Conservation (phyloP, 2,797 vertebrate genomes). For the Ctenochaetus hawaiiensis region DNA sequence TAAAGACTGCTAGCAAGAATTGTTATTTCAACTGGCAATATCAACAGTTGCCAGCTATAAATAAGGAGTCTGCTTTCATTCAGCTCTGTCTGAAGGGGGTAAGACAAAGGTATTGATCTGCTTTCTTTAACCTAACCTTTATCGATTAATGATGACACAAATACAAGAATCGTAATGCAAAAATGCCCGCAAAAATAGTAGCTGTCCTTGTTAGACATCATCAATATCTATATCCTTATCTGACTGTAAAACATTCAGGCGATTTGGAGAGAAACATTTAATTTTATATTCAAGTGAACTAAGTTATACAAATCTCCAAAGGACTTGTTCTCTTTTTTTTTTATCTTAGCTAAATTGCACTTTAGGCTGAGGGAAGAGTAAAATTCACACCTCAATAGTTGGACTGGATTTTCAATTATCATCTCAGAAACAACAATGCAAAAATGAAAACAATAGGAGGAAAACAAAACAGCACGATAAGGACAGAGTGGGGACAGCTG, state of each 20-base stretch:
- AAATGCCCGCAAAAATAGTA: no score
- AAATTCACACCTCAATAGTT: slow-evolving; percentile 8
- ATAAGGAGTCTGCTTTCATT: background rate
- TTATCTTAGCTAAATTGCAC: slow-evolving; percentile 12
- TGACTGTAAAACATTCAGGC: background rate
- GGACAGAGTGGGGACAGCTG: slow-evolving; percentile 4
- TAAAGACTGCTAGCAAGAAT: background rate
- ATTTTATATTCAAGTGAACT: background rate
- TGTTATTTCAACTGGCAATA: background rate
- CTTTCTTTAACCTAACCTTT: no score
- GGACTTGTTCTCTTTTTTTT: slow-evolving; percentile 14
- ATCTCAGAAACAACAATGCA: slow-evolving; percentile 1
- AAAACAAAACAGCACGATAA: slow-evolving; percentile 10
- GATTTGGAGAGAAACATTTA: no score
- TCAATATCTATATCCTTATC: background rate
- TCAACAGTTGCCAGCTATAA: background rate
- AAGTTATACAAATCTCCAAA: slow-evolving; percentile 2
- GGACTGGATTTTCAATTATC: slow-evolving; percentile 38
- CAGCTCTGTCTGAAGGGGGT: background rate
- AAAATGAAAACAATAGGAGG: slow-evolving; percentile 20
- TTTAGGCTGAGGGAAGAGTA: slow-evolving; percentile 12
- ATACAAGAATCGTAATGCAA: no score
- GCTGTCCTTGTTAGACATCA: no score
- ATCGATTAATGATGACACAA: no score
- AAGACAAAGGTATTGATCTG: no score